phyloP scores from a whole-genome alignment of 1,140 invertebrate species.

The Condylostylus longicornis region DNA sequence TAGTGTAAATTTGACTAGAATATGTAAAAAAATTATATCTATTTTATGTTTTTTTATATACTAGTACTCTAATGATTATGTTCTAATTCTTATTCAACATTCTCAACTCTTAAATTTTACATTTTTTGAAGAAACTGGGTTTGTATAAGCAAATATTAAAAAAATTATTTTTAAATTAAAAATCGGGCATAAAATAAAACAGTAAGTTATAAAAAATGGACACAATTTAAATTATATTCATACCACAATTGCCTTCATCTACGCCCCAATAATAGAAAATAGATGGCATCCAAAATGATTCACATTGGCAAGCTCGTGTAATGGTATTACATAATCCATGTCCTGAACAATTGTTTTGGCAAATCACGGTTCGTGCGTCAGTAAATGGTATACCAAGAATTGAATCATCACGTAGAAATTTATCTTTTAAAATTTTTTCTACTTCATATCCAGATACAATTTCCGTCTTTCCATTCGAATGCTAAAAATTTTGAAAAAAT shows the following conservation, averaged over 20 bases:
- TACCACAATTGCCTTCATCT: conserved; percentile 40
- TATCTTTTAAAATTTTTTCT: conserved; percentile 45
- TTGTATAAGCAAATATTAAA: too few relatives aligned
- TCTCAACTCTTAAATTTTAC: neutral
- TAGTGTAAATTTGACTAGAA: conserved; percentile 6
- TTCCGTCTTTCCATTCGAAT: conserved; percentile 32
- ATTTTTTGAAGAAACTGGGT: neutral
- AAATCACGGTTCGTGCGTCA: conserved; percentile 64
- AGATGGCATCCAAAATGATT: conserved; percentile 91
- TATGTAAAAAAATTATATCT: too few relatives aligned
- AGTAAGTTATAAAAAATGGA: neutral
- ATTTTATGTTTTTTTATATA: too few relatives aligned
- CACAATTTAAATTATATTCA: conserved; percentile 6
- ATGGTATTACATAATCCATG: conserved; percentile 78
- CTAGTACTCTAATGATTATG: too few relatives aligned
- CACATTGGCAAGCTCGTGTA: conserved; percentile 72
- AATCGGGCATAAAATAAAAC: too few relatives aligned
- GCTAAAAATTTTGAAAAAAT: neutral
- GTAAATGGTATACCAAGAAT: conserved; percentile 59
- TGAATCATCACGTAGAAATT: conserved; percentile 50
- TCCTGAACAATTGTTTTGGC: conserved; percentile 85
- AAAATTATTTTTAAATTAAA: neutral
- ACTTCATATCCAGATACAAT: conserved; percentile 40
- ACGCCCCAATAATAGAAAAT: conserved; percentile 35
- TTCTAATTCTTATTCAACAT: too few relatives aligned